phyloP scores from a whole-genome alignment of 2,888 invertebrate genomes.

The Cosmopolites sordidus region DNA sequence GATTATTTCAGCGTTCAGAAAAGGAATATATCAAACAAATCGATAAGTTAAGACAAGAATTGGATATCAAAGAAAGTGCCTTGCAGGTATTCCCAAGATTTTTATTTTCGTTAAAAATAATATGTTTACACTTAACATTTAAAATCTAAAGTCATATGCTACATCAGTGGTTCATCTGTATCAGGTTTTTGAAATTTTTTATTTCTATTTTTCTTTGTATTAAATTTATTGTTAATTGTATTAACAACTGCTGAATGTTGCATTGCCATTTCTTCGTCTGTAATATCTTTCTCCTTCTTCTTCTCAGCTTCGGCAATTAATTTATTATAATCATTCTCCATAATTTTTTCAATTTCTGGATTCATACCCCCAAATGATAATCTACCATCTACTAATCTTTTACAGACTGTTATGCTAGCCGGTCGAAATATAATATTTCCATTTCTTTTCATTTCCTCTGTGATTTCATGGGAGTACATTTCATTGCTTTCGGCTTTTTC shows the following conservation, averaged over 20 bases:
- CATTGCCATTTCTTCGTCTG: constrained; percentile 63
- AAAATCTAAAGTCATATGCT: not conserved
- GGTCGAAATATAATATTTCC: constrained; percentile 64
- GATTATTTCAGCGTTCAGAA: constrained; percentile 37
- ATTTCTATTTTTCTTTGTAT: constrained; percentile 36
- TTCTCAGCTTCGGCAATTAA: constrained; percentile 40
- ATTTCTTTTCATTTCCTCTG: constrained; percentile 66
- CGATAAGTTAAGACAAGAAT: constrained; percentile 35
- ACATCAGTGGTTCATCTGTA: constrained; percentile 13
- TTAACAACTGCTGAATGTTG: constrained; percentile 51
- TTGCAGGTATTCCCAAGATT: constrained; percentile 28
- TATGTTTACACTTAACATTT: no score
- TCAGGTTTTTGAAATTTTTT: constrained; percentile 39
- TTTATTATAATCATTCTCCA: constrained; percentile 55
- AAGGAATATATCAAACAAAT: constrained; percentile 38
- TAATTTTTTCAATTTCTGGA: constrained; percentile 80
- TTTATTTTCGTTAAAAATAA: no score
- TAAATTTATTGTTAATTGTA: constrained; percentile 53
- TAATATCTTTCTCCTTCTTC: constrained; percentile 55
- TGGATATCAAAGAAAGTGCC: constrained; percentile 36
- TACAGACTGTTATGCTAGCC: constrained; percentile 72
- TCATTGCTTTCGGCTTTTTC: constrained; percentile 60
- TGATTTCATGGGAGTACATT: constrained; percentile 70
- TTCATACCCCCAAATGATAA: constrained; percentile 92
- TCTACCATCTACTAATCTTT: constrained; percentile 76